Conservation (phyloP, 2,797 vertebrate species). For the Pantherophis vulpinus region DNA sequence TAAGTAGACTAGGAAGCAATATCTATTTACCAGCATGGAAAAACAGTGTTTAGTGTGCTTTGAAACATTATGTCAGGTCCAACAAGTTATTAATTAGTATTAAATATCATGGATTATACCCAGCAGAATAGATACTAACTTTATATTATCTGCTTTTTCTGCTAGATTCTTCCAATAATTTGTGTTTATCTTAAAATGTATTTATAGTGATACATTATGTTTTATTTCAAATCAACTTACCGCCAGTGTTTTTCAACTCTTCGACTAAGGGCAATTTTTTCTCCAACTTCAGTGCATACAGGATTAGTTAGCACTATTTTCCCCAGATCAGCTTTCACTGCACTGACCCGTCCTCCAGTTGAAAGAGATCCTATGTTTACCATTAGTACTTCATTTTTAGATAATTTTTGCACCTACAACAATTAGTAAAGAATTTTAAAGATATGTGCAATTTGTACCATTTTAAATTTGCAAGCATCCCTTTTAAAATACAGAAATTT, state of each 20-base stretch:
- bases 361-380: constrained; percentile 98
- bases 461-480: not conserved
- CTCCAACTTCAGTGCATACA: constrained; percentile 97
- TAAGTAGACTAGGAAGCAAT: not conserved
- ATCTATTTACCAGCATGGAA: not conserved
- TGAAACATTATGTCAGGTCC: not conserved
- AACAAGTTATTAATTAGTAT: not conserved
- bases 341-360: constrained; percentile 94
- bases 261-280: constrained; percentile 97
- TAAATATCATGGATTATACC: not conserved
- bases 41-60: not conserved
- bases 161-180: not conserved
- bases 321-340: constrained; percentile 96
- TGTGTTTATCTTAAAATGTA: not conserved
- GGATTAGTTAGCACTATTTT: constrained; percentile 99
- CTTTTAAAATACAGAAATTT: not conserved
- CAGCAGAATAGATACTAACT: not conserved
- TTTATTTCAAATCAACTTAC: constrained; percentile 71
- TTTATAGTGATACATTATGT: not conserved
- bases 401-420: constrained; percentile 94
- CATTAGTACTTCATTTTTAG: constrained; percentile 98
- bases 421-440: constrained; percentile 35
- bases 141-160: not conserved
- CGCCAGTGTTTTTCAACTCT: constrained; percentile 99
- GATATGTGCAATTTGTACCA: not conserved